Base-by-base conservation (phyloP, 64 coral and sea anemone genomes). In the Montipora capricornis region DNA sequence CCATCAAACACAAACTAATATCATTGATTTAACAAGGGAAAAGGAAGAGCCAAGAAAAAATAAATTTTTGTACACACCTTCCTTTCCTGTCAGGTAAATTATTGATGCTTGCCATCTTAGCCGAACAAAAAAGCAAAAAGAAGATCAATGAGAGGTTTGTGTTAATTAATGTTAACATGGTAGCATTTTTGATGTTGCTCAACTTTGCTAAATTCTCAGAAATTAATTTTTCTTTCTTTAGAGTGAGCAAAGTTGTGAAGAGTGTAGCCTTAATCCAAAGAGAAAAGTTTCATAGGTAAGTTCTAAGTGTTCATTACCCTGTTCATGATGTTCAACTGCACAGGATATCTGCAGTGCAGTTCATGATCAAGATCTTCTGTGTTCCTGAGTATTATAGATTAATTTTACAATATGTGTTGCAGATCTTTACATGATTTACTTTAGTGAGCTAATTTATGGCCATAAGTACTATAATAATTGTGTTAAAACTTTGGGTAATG, bases 231-330 rank as follows among this genome's bases (percentile, higher is more conserved):
- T 20, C 20, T 86, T 70, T 53, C 81, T 20, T 67, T 19, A 99
- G 97, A 58, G 73, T 92, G 4, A 90, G 95, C 20, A 77, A 99
- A 91, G 74, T 99, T 89, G 90, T 88, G 16, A 99, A 99, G 67
- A 75, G 78, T 75, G 87, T 89, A 7, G 91, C 97, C 5, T 47
- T 96, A 9, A 83, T 96, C 57, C 61, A 94, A 53, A 92, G 94
- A 10, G 74, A 96, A 44, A 99, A 68, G 44, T 99, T 91, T 81
- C 94, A 89, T 74, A 93, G 59, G 97, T 92, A 94, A 89, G 90
- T 59, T 71, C 46, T 53, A 20, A 22, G 44, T 91, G 15, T 52
- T 19, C 37, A 37, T 37, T 37, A 37, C 37, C 37, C 37, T 37
- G 37, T 37, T 37, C 37, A 37, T 37, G 37, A 37, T 37, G 37